Conservation (phyloP, 1,140 invertebrate genomes). For the Solenopsis fugax region DNA sequence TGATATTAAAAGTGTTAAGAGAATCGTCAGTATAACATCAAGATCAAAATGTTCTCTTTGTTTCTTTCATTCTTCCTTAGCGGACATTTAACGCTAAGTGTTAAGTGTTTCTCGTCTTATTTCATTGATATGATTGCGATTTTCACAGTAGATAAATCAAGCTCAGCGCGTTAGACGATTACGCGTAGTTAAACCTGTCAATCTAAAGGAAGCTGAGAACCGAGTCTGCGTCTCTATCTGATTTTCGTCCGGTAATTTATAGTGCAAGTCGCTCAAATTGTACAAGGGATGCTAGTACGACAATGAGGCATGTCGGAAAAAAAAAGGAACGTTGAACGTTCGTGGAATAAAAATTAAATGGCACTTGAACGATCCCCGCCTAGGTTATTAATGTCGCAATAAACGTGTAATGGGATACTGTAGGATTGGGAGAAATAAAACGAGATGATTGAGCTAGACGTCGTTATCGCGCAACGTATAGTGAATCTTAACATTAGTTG, state of each 20-base stretch:
- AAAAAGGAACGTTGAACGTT: neutral
- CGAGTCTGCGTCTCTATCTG: conserved; percentile 3
- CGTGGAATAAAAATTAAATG: conserved; percentile 21
- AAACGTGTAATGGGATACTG: conserved; percentile 2
- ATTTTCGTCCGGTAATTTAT: conserved; percentile 26
- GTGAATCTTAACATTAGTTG: conserved; percentile 1
- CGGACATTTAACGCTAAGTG: neutral
- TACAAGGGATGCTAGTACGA: neutral
- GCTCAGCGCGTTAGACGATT: neutral
- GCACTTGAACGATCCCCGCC: neutral
- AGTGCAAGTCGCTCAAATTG: conserved; percentile 11
- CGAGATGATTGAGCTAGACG: neutral
- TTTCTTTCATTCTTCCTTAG: neutral
- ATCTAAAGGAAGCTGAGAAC: neutral
- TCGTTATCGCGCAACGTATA: neutral
- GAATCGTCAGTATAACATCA: neutral
- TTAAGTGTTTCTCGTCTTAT: conserved; percentile 12
- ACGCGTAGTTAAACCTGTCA: conserved; percentile 28
- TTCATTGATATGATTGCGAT: conserved; percentile 25
- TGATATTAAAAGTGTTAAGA: neutral
- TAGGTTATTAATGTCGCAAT: conserved; percentile 31
- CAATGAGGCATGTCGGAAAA: neutral
- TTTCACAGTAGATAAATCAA: conserved; percentile 36
- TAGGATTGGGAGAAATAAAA: conserved; percentile 12
- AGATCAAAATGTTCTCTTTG: neutral